A percentile compares a stretch with the other conserved stretches of the same genome.
These are phyloP conservation scores for Okamejei kenojei DNA, from an alignment of 2,797 vertebrate genomes.

Conservation along the genomic window DNA sequence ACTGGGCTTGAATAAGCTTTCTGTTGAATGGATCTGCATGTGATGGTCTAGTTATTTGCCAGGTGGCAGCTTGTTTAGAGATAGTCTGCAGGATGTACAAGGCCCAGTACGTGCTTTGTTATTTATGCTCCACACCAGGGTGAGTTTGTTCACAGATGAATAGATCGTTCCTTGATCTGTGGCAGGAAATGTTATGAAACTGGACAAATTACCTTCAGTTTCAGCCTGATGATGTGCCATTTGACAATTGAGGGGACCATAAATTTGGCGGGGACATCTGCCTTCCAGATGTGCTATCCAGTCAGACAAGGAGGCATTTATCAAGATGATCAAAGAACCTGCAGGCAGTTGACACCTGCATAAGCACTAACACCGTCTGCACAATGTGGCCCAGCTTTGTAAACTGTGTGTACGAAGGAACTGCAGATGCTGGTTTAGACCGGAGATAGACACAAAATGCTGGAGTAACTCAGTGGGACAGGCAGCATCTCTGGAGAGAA, in stretches of 20 bases:
- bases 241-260: slow-evolving; percentile 26
- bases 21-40: not conserved
- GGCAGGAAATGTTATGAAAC: slow-evolving; percentile 30
- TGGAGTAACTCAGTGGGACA: too few relatives aligned
- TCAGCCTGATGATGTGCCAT: slow-evolving; percentile 24
- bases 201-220: slow-evolving; percentile 34
- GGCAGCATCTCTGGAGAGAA: too few relatives aligned
- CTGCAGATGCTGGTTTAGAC: too few relatives aligned
- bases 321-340: slow-evolving; percentile 28
- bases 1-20: not conserved
- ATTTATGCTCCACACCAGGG: slow-evolving; percentile 23
- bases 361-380: not conserved
- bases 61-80: not conserved
- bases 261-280: slow-evolving; percentile 30
- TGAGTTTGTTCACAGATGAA: slow-evolving; percentile 31
- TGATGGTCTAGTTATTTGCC: not conserved
- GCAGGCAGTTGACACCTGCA: not conserved
- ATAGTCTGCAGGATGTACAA: not conserved
- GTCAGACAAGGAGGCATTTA: slow-evolving; percentile 20
- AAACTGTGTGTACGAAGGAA: not conserved
- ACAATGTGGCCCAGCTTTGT: not conserved
- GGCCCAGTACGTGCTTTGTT: not conserved
- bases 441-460: too few relatives aligned
- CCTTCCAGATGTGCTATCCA: slow-evolving; percentile 30
- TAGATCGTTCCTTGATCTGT: slow-evolving; percentile 31